A percentile compares a stretch with the other conserved stretches of the same genome.
phyloP scores from a whole-genome alignment of 2,797 vertebrate genomes.

The Nothura maculosa region DNA sequence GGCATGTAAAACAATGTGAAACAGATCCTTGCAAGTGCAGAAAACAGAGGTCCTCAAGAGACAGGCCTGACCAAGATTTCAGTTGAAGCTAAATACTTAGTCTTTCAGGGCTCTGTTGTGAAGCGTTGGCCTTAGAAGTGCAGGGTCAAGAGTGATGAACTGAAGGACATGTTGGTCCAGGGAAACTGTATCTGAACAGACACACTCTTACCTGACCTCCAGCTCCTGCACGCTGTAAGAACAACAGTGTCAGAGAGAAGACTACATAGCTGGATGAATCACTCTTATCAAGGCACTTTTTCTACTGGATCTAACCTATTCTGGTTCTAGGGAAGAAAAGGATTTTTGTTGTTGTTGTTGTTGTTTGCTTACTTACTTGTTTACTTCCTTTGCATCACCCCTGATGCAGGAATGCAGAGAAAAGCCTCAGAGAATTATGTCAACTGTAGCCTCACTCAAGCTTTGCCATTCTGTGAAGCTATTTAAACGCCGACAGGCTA shows the following conservation, averaged over 20 bases:
- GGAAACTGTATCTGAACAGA: not conserved
- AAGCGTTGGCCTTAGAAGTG: not conserved
- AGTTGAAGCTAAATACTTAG: not conserved
- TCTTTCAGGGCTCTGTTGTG: not conserved
- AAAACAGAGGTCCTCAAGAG: not conserved
- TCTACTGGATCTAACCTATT: not conserved
- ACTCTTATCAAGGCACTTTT: not conserved
- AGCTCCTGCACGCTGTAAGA: not conserved
- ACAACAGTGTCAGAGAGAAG: not conserved
- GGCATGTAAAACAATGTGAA: not conserved
- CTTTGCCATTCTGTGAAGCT: not conserved
- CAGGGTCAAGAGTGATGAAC: not conserved
- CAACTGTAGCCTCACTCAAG: not conserved
- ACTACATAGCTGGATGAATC: not conserved
- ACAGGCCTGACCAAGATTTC: not conserved
- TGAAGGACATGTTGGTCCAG: not conserved
- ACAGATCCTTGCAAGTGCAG: rapidly evolving
- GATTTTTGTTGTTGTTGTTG: not conserved
- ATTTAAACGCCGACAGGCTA: not conserved
- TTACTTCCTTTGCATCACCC: not conserved
- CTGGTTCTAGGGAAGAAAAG: not conserved
- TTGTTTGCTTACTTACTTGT: not conserved
- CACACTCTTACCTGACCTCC: not conserved
- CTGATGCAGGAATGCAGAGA: not conserved
- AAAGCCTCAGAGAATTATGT: not conserved